Conservation (phyloP, 2,113 vertebrate species). For the Dipodomys merriami region DNA sequence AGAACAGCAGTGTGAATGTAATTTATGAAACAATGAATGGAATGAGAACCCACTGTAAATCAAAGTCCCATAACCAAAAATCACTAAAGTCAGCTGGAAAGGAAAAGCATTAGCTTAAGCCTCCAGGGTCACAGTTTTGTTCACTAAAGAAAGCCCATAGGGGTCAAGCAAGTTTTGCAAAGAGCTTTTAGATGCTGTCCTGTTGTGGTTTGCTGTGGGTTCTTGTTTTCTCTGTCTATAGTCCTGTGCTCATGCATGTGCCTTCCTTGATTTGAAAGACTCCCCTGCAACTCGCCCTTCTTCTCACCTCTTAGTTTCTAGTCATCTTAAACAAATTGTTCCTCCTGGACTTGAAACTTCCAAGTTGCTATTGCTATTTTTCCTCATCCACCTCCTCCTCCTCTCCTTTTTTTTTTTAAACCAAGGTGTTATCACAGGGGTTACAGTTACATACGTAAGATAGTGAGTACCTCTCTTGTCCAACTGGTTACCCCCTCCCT, state of each 20-base stretch:
- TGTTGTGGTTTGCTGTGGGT: neutral
- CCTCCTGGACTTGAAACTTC: too few species aligned
- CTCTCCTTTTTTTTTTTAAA: too few species aligned
- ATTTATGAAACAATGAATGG: conserved; percentile 15
- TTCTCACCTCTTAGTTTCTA: neutral
- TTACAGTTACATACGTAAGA: too few species aligned
- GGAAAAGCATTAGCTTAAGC: conserved; percentile 50
- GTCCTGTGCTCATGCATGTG: too few species aligned
- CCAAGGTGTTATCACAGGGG: too few species aligned
- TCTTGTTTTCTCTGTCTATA: neutral
- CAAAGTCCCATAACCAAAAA: conserved; percentile 18
- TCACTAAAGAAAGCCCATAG: conserved; percentile 52
- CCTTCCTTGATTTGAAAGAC: neutral
- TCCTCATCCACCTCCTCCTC: too few species aligned
- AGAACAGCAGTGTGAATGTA: neutral
- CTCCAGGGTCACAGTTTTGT: conserved; percentile 33
- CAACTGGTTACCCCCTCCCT: too few species aligned
- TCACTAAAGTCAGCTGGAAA: conserved; percentile 55
- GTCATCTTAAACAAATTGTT: neutral
- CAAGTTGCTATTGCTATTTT: neutral
- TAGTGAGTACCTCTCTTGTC: too few species aligned
- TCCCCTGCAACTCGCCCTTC: neutral
- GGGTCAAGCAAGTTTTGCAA: conserved; percentile 1
- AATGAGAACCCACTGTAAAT: neutral
- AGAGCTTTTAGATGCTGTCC: neutral